Conservation (phyloP, 2,113 vertebrate genomes). For the Alethe castanea region DNA sequence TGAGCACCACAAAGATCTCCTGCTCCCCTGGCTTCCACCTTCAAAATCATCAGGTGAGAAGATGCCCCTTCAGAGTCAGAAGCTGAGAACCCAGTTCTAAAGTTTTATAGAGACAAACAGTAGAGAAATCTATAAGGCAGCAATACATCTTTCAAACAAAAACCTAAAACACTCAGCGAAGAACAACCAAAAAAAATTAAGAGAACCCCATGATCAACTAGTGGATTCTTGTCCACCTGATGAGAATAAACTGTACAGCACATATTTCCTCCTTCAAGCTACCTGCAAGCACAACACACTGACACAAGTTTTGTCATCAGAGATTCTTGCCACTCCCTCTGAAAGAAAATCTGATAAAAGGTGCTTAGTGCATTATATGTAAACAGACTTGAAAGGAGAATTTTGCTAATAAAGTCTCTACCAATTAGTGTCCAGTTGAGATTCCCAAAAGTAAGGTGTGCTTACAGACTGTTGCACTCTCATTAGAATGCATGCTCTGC, state of each 20-base stretch:
- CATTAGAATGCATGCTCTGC: background rate
- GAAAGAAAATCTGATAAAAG: background rate
- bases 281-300: background rate
- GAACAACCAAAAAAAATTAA: background rate
- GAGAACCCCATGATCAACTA: fast-evolving
- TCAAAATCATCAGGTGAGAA: background rate
- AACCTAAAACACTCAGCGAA: background rate
- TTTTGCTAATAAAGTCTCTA: background rate
- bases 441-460: background rate
- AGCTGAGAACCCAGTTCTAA: background rate
- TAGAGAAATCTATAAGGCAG: background rate
- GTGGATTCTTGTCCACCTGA: background rate
- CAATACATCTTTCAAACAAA: background rate
- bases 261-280: background rate
- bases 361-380: background rate
- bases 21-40: background rate
- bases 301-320: background rate
- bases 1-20: background rate
- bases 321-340: background rate
- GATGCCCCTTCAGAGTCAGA: background rate
- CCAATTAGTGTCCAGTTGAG: background rate
- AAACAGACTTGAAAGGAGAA: background rate
- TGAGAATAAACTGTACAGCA: background rate
- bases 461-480: background rate
- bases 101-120: background rate